Evolutionary conservation across 1,140 invertebrate species (phyloP), one percentile per base, ranked within the genome.

Genomic region (Psix sp.): DNA sequence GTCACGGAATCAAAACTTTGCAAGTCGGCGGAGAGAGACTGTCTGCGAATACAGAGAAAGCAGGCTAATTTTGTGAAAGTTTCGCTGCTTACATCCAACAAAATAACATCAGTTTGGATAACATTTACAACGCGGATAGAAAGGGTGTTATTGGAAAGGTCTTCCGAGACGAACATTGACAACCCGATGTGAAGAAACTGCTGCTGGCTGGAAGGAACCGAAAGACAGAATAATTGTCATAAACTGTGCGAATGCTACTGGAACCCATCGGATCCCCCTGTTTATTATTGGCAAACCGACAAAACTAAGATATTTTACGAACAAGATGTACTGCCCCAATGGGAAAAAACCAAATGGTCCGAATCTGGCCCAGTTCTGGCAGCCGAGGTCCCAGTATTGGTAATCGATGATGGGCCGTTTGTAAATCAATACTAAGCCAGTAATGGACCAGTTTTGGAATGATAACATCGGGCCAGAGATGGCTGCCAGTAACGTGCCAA

Each of bases 191-290:
- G 35, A 38, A 38, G 15, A 3, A 38, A 9, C 11, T 15, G 35
- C 35, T 5, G 35, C 35, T 15, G 35, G 35, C 3, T 11, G 35
- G 13, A 38, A 38, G 21, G 21, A 38, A 13, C 4, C 11, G 5
- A 15, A 38, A 10, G 13, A 38, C 7, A 38, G 35, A 16, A 16
- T 38, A 3, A 38, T 10, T 5, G 13, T 38, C 6, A 4, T 38
- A 14, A 38, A 38, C 13, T 38, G 35, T 38, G 35, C 35, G 4
- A 38, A 38, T 16, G 35, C 35, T 5, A 38, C 35, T 15, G 35
- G 35, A 16, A 15, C 35, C 7, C 3, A 38, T 38, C 33, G 35
- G 10, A 9, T 52, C 39, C 26, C 20, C 26, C 38, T 52, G 35
- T 26, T 39, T 6, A 16, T 15, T 15, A 26, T 52, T 10, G 20